phyloP scores from a whole-genome alignment of 2,113 vertebrate species.

The Phalacrocorax aristotelis region DNA sequence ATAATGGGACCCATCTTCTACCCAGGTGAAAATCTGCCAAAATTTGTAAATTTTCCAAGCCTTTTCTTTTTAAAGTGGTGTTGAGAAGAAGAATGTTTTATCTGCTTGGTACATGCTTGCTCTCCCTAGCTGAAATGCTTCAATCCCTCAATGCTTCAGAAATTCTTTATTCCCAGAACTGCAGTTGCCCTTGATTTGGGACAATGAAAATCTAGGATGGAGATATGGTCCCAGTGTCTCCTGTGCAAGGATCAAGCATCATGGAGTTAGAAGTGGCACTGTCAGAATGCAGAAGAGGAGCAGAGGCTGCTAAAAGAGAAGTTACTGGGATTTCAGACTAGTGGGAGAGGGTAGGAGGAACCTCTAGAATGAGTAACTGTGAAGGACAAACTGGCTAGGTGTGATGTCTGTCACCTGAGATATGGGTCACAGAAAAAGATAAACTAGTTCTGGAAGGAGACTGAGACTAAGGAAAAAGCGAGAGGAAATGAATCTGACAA shows the following conservation, averaged over 20 bases:
- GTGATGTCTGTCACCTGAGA: not conserved
- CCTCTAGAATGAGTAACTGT: not conserved
- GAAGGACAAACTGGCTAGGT: rapidly evolving
- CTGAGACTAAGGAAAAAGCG: not conserved
- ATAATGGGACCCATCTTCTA: not conserved
- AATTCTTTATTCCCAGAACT: not conserved
- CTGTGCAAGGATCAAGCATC: not conserved
- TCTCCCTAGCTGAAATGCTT: not conserved
- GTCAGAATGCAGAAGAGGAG: not conserved
- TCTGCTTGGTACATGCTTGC: not conserved
- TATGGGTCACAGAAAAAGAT: not conserved
- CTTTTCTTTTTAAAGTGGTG: not conserved
- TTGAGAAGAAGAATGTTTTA: not conserved
- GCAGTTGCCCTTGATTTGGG: not conserved
- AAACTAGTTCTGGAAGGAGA: not conserved
- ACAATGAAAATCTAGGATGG: not conserved
- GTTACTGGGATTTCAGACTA: not conserved
- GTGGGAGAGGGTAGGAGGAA: not conserved
- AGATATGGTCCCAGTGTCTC: not conserved
- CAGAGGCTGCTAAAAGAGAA: not conserved
- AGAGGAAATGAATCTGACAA: not conserved
- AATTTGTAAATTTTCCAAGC: not conserved
- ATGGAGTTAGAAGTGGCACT: not conserved
- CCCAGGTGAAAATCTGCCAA: not conserved
- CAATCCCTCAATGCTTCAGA: not conserved